These are phyloP conservation scores for Dendroctonus ponderosae DNA, from an alignment of 1,140 invertebrate species.

Conservation along the genomic window DNA sequence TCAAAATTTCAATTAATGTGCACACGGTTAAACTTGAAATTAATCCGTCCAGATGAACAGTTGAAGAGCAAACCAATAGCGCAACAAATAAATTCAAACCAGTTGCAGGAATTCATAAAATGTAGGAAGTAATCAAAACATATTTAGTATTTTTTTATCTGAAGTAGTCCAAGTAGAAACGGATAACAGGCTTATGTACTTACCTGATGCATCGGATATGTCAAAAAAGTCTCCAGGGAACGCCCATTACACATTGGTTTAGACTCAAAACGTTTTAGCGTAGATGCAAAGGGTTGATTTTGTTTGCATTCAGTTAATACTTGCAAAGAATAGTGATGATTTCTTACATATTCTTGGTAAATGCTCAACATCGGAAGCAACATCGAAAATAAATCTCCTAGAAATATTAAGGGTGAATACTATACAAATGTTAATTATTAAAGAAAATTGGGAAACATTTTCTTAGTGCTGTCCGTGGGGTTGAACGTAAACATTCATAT, in stretches of 20 bases:
- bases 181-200: constrained; percentile 1
- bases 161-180: no score
- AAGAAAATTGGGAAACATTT: not conserved
- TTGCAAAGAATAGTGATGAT: constrained; percentile 93
- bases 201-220: constrained; percentile 95
- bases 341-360: constrained; percentile 92
- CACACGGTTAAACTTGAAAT: no score
- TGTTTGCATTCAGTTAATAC: constrained; percentile 93
- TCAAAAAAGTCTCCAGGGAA: constrained; percentile 86
- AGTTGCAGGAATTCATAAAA: no score
- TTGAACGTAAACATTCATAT: no score
- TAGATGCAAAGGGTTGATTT: constrained; percentile 72
- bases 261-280: constrained; percentile 77
- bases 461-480: no score
- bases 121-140: no score
- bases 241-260: constrained; percentile 83
- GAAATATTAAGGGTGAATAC: constrained; percentile 33
- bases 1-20: no score
- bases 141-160: no score
- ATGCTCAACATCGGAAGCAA: constrained; percentile 89
- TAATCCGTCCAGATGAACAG: no score
- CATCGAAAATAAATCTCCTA: constrained; percentile 93
- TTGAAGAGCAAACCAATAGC: no score
- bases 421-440: not conserved
- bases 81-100: no score